These are phyloP conservation scores for Diachasmimorpha longicaudata DNA, from an alignment of 1,140 invertebrate species.

Conservation along the genomic window DNA sequence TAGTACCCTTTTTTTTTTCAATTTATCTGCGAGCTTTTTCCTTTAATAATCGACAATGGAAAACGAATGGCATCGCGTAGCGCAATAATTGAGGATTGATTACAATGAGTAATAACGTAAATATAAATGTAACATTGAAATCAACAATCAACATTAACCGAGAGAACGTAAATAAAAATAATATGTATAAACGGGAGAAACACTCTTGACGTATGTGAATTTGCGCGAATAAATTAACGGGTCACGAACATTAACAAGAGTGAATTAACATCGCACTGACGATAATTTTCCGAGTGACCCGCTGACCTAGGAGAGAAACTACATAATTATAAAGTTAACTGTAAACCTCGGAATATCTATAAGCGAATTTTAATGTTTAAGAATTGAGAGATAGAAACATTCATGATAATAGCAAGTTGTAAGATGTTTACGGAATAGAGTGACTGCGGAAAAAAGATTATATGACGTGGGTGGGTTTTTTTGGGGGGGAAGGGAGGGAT, in stretches of 20 bases:
- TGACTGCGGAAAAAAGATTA: neutral
- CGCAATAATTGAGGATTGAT: neutral
- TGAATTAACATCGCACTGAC: neutral
- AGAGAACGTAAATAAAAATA: neutral
- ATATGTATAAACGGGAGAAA: neutral
- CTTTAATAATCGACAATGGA: neutral
- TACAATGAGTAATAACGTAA: neutral
- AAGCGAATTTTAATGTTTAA: neutral
- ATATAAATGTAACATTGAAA: neutral
- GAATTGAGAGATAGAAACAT: conserved; percentile 1
- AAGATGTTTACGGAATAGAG: neutral
- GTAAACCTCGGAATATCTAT: neutral
- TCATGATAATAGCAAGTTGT: neutral
- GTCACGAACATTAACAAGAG: conserved; percentile 4
- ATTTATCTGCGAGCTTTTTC: conserved; percentile 14
- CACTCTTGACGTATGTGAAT: neutral
- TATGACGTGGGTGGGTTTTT: neutral
- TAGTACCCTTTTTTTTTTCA: conserved; percentile 14
- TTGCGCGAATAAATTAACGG: conserved; percentile 12
- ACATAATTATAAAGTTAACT: neutral
- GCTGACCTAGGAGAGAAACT: neutral
- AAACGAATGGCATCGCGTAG: neutral
- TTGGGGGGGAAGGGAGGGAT: neutral
- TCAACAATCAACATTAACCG: conserved; percentile 11
- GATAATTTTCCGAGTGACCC: neutral